Conservation (phyloP, 2,113 vertebrate genomes). For the Silurus asotus region DNA sequence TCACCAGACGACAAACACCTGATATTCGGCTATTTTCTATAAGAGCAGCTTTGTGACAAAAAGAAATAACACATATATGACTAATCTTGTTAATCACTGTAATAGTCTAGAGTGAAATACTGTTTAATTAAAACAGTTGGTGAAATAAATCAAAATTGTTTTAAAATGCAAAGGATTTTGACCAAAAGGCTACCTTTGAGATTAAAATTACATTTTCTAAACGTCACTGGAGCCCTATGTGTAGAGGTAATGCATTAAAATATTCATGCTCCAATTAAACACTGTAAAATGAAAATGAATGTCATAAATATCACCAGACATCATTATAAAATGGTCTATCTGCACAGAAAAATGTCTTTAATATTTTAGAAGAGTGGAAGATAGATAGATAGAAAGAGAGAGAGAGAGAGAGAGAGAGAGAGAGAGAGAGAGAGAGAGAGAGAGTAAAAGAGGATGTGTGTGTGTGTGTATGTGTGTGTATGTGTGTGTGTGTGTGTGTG, state of each 20-base stretch:
- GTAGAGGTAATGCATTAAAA: constrained; percentile 50
- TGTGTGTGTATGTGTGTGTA: too few species aligned
- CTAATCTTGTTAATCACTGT: constrained; percentile 23
- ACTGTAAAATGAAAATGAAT: constrained; percentile 58
- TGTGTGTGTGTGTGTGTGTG: not conserved
- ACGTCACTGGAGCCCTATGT: constrained; percentile 23
- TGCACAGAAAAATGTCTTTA: constrained; percentile 32
- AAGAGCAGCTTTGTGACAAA: not conserved
- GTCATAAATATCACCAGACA: constrained; percentile 52
- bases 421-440: not conserved
- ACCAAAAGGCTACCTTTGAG: constrained; percentile 36
- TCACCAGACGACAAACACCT: not conserved
- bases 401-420: not conserved
- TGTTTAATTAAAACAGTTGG: constrained; percentile 20
- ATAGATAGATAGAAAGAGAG: not conserved
- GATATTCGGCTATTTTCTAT: constrained; percentile 2
- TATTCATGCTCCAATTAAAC: constrained; percentile 60
- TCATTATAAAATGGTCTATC: constrained; percentile 34
- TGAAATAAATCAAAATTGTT: constrained; percentile 33
- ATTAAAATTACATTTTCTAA: constrained; percentile 48
- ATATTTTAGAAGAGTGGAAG: constrained; percentile 18
- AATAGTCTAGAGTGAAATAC: constrained; percentile 26
- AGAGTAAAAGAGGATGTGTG: not conserved
- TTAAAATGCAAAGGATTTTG: constrained; percentile 29
- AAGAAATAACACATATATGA: constrained; percentile 26